A percentile compares a stretch with the other conserved stretches of the same genome.
Conservation (phyloP, 2,888 invertebrate species). For the Melolontha melolontha region DNA sequence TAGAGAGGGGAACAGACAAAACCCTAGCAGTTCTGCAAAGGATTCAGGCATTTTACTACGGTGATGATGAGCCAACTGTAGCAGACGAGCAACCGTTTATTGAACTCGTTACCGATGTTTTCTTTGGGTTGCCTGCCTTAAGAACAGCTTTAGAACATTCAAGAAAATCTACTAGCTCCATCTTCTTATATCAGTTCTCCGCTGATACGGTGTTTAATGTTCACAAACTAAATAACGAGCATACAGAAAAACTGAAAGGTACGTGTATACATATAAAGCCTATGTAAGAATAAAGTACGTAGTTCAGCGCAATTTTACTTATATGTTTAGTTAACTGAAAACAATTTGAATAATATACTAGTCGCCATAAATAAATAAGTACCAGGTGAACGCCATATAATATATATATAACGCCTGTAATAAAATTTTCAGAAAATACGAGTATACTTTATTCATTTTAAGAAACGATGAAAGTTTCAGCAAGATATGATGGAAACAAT, state of each 20-base stretch:
- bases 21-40: constrained; percentile 1
- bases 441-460: no score
- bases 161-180: constrained; percentile 9
- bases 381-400: no score
- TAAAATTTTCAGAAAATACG: no score
- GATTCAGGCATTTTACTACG: constrained; percentile 29
- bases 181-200: constrained; percentile 38
- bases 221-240: constrained; percentile 35
- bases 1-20: constrained; percentile 13
- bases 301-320: no score
- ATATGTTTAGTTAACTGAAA: no score
- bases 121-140: constrained; percentile 37
- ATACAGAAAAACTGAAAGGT: background rate
- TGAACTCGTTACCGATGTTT: constrained; percentile 27
- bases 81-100: constrained; percentile 14
- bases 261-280: background rate
- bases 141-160: constrained; percentile 37
- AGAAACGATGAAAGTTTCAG: no score
- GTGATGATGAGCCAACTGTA: background rate
- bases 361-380: no score
- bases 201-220: constrained; percentile 38
- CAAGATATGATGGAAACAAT: no score
- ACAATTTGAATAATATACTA: no score
- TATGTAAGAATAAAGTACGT: background rate
- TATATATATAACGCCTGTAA: no score